Conservation (phyloP, 1,140 invertebrate species). For the Anadara kagoshimensis region DNA sequence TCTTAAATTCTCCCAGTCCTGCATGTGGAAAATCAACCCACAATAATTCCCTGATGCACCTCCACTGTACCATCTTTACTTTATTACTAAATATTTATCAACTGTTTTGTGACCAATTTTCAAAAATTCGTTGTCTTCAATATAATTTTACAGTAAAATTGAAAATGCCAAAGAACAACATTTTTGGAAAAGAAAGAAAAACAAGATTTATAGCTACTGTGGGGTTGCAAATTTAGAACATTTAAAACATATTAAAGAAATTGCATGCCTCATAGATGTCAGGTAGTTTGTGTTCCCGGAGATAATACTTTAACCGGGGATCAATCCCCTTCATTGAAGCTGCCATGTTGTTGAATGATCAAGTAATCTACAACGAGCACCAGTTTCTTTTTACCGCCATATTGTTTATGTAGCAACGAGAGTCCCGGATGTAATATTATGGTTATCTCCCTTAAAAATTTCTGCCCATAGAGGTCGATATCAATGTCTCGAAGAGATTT, state of each 20-base stretch:
- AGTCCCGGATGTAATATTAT: slow-evolving; percentile 20
- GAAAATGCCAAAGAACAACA: no score
- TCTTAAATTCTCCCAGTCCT: no score
- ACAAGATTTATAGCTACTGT: no score
- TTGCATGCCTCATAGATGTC: slow-evolving; percentile 67
- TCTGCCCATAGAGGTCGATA: neutral
- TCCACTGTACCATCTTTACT: no score
- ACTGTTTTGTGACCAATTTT: no score
- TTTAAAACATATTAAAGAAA: neutral
- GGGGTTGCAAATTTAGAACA: no score
- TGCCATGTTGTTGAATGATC: slow-evolving; percentile 47
- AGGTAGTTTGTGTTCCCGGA: slow-evolving; percentile 60
- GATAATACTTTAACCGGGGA: slow-evolving; percentile 60
- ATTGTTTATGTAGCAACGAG: slow-evolving; percentile 28
- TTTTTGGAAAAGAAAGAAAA: no score
- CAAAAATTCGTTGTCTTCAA: no score
- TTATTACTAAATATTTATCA: no score
- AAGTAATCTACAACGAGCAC: neutral
- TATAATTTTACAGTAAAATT: no score
- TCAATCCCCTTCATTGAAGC: slow-evolving; percentile 63
- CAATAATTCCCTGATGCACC: no score
- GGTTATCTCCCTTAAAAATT: neutral
- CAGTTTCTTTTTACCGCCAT: slow-evolving; percentile 7
- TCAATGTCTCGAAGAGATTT: neutral
- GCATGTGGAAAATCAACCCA: neutral